Base-by-base conservation (phyloP, 2,888 invertebrate genomes). In the Melanchra persicariae region DNA sequence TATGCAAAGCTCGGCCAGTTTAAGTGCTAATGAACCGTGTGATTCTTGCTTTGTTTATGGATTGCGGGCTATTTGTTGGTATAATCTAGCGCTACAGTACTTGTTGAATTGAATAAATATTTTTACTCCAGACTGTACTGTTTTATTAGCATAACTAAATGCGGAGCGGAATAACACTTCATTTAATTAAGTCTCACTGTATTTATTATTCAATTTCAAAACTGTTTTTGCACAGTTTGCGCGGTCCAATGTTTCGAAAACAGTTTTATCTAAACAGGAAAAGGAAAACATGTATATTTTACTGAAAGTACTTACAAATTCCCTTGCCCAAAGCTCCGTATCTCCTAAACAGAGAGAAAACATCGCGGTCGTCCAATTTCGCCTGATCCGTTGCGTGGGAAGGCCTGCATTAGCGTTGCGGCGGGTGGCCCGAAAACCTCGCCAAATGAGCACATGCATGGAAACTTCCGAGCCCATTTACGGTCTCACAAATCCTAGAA, bases 391-490 rank as follows among this genome's bases (percentile, higher is more conserved):
- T 70, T 75, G 78, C 77, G 74, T 81, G 78, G 79, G 74, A 66
- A 81, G 81, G 52, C 77, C 70, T 81, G 73, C 81, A 83, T 83
- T 78, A 81, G 49, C 74, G 74, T 71, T 77, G 82, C 63, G 77
- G 80, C 26, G 61, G 61, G 66, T 66, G 62, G 61, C 69, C 73
- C 69, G 77, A 78, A 84, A 79, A 83, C 85, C 81, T 71, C 67
- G 77, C 84, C 75, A 91, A 91, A 92, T 92, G 90, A 90, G 85
- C 87, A 51, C 68, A 75, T 88, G 88, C 81, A 83, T 86, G 83
- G 85, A 89, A 88, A 90, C 90, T 90, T 89, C 89, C 88, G 84
- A 87, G 84, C 81, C 87, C 90, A 90, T 92, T 92, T 91, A 87
- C 85, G 77, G 81, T 74, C 83, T 82, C 86, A 86, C 87, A 89